phyloP scores from a whole-genome alignment of 2,113 vertebrate species.

The Percopsis transmontana region DNA sequence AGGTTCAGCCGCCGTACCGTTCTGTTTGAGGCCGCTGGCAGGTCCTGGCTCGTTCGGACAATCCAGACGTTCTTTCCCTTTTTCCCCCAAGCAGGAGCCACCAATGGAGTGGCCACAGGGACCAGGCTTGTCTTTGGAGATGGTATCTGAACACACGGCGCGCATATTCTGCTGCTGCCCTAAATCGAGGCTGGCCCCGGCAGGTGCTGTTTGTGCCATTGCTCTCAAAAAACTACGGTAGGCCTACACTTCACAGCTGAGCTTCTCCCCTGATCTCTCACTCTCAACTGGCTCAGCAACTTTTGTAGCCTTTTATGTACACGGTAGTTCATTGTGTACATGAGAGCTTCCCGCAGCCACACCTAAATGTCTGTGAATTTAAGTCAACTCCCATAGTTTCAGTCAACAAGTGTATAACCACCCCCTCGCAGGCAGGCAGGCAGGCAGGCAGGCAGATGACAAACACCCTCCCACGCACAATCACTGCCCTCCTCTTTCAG shows the following conservation, averaged over 20 bases:
- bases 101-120: slow-evolving; percentile 6
- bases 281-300: slow-evolving; percentile 40
- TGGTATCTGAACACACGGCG: slow-evolving; percentile 3
- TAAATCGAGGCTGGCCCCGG: neutral
- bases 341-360: slow-evolving; percentile 42
- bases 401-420: slow-evolving; percentile 17
- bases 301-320: slow-evolving; percentile 2
- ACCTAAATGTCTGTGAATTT: slow-evolving; percentile 47
- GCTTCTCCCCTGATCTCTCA: slow-evolving; percentile 3
- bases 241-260: neutral
- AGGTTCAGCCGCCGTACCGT: slow-evolving; percentile 23
- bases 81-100: slow-evolving; percentile 18
- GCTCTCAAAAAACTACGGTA: neutral
- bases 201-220: slow-evolving; percentile 56
- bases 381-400: slow-evolving; percentile 28
- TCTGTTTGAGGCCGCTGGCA: slow-evolving; percentile 18
- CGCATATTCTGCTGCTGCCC: slow-evolving; percentile 10
- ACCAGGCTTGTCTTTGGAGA: neutral
- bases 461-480: neutral
- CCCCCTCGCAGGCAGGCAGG: slow-evolving; percentile 7
- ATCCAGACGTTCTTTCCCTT: slow-evolving; percentile 16
- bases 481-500: neutral
- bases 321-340: slow-evolving; percentile 27
- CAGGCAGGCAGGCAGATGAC: neutral
- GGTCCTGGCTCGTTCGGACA: slow-evolving; percentile 9